Base-by-base conservation (phyloP, 2,888 invertebrate genomes). In the Phortica magna region DNA sequence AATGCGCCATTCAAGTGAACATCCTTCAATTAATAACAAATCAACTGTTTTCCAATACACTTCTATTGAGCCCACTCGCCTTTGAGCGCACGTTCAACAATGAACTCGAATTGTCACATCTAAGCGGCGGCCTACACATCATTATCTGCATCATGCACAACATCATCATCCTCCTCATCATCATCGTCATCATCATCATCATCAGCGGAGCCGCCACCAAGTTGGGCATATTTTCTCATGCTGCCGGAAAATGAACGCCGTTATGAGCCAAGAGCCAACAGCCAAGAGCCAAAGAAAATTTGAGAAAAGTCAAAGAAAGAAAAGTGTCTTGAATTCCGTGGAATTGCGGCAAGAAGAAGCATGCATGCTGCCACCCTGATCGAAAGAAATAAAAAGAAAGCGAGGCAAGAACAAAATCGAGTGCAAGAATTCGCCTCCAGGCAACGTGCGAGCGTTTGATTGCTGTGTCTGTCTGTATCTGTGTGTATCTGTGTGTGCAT, bases 1-100 rank as follows among this genome's bases (percentile, higher is more conserved):
- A 39, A 65, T 39, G 41, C 65, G 76, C 72, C 81, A 83, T 79
- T 81, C 78, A 84, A 79, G 77, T 81, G 79, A 77, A 84, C 83
- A 84, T 83, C 85, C 81, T 80, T 77, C 73, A 71, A 78, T 65
- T 78, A 75, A 73, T 64, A 74, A 77, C 74, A 64, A 57, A 73
- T 73, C 68, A 43, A 65, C 7, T 65, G 61, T 17, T 19, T 61
- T 17, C 19, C 17, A 19, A 12, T 61, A 61, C 17, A 48, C 2
- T 48, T 48, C 48, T 48, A 6, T 48, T 12, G 48, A 48, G 48
- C 48, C 9, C 48, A 48, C 48, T 48, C 14, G 7, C 48, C 14
- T 2, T 14, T 48, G 48, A 48, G 48, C 3, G 48, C 31, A 31
- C 1, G 31, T 4, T 31, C 31, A 31, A 1, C 31, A 31, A 31